These are phyloP conservation scores for Lasioglossum villosulum DNA, from an alignment of 2,888 invertebrate genomes.

Conservation along the genomic window DNA sequence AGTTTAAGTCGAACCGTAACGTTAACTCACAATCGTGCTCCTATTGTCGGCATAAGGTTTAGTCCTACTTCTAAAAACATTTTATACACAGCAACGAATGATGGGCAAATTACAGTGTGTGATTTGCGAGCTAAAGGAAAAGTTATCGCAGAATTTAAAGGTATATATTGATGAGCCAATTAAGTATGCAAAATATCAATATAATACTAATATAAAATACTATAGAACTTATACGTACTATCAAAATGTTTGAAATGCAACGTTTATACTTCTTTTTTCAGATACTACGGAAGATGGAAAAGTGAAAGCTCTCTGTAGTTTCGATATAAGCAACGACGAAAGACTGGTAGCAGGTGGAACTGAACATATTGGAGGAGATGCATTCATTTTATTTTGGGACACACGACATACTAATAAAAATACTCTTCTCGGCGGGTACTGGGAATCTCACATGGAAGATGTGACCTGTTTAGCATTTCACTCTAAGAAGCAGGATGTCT, in stretches of 20 bases:
- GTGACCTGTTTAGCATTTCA: conserved; percentile 89
- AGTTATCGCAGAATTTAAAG: conserved; percentile 84
- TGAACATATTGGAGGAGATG: conserved; percentile 88
- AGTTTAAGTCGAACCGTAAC: conserved; percentile 81
- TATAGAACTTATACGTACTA: not conserved
- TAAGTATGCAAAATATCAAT: not conserved
- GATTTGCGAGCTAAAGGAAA: conserved; percentile 87
- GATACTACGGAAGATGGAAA: conserved; percentile 82
- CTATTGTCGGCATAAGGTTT: conserved; percentile 87
- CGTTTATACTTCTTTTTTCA: conserved; percentile 70
- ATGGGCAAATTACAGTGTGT: conserved; percentile 87
- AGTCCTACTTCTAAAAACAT: conserved; percentile 86
- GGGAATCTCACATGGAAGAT: conserved; percentile 93
- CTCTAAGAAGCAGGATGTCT: conserved; percentile 87
- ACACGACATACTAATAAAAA: conserved; percentile 85
- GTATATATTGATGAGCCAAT: conserved; percentile 70
- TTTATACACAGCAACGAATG: conserved; percentile 87
- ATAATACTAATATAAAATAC: no score
- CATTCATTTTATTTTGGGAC: conserved; percentile 94
- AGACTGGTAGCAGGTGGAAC: conserved; percentile 91
- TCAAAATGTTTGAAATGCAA: conserved; percentile 65
- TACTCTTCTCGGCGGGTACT: conserved; percentile 90
- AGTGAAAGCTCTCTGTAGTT: conserved; percentile 88
- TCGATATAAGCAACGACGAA: conserved; percentile 91
- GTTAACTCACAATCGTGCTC: conserved; percentile 85